Evolutionary conservation across 1,140 invertebrate species (phyloP).

Genomic region (Acyrthosiphon pisum): DNA sequence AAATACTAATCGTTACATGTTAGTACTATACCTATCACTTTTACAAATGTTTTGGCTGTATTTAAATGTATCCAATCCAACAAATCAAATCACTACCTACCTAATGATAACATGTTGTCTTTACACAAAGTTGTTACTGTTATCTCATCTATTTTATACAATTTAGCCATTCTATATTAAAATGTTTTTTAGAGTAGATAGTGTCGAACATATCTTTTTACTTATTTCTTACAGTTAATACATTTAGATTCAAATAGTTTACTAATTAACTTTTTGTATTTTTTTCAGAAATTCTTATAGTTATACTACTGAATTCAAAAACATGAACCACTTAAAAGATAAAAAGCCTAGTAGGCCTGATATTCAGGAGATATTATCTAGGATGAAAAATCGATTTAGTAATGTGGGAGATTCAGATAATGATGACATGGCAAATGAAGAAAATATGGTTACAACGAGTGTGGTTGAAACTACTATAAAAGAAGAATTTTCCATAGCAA

Average conservation of each 20-base stretch:
- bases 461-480: slow-evolving; percentile 35
- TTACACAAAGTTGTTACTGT: neutral
- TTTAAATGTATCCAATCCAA: neutral
- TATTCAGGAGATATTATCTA: slow-evolving; percentile 54
- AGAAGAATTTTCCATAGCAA: slow-evolving; percentile 19
- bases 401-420: slow-evolving; percentile 27
- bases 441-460: slow-evolving; percentile 24
- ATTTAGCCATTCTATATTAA: neutral
- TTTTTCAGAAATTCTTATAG: slow-evolving; percentile 4
- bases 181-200: neutral
- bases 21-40: neutral
- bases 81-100: neutral
- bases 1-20: neutral
- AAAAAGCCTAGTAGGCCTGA: slow-evolving; percentile 40
- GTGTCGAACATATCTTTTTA: neutral
- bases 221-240: neutral
- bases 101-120: neutral
- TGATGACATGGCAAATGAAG: slow-evolving; percentile 31
- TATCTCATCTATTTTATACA: neutral
- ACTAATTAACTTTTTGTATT: neutral
- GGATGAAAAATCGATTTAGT: slow-evolving; percentile 40
- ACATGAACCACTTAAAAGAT: slow-evolving; percentile 48
- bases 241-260: neutral
- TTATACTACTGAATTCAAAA: neutral
- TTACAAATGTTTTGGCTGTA: neutral